Conservation (phyloP, 2,113 vertebrate genomes). For the Sclerurus mexicanus region DNA sequence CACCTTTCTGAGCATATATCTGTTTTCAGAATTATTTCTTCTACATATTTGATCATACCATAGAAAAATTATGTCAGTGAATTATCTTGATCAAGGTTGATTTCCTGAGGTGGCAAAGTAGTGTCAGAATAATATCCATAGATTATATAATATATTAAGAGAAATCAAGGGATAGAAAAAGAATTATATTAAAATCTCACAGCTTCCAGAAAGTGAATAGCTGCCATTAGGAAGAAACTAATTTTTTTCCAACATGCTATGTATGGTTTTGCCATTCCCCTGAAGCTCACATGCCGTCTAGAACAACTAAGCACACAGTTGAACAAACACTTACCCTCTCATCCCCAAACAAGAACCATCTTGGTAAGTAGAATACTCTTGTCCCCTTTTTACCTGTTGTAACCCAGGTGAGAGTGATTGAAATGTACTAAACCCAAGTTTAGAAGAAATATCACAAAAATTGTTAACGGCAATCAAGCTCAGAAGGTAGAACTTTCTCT, state of each 20-base stretch:
- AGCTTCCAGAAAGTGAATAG: neutral
- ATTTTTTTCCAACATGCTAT: neutral
- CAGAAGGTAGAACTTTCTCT: neutral
- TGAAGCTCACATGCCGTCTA: neutral
- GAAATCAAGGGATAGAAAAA: neutral
- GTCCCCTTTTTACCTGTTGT: rapidly evolving
- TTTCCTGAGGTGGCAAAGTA: neutral
- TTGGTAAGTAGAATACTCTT: neutral
- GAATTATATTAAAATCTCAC: neutral
- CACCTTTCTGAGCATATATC: neutral
- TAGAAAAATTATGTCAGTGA: neutral
- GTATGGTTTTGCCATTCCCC: neutral
- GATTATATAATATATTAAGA: neutral
- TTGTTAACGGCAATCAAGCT: neutral
- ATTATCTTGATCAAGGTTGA: neutral
- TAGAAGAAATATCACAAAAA: neutral
- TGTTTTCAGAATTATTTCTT: neutral
- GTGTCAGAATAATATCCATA: neutral
- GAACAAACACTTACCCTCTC: neutral
- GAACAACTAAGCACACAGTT: neutral
- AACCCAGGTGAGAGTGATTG: neutral
- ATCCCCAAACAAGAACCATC: neutral
- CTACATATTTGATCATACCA: neutral
- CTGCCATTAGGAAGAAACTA: neutral
- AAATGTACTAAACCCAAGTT: neutral